These are phyloP conservation scores for Aphidius ervi DNA, from an alignment of 1,140 invertebrate genomes.

Conservation along the genomic window DNA sequence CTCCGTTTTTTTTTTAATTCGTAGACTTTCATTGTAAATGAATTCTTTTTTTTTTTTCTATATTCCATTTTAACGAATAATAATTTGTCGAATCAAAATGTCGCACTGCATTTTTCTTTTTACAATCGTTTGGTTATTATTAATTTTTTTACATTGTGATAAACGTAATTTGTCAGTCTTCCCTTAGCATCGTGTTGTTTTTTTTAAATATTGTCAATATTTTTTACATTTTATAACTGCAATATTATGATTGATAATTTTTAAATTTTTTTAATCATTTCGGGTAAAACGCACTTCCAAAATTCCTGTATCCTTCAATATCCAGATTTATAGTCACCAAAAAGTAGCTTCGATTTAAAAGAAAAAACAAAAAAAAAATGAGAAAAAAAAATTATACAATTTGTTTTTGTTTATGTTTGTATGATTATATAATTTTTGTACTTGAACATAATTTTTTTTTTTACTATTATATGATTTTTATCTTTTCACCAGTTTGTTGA, in stretches of 20 bases:
- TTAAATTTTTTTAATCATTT: neutral
- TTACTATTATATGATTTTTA: constrained; percentile 30
- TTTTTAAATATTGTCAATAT: constrained; percentile 2
- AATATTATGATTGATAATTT: neutral
- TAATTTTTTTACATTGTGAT: constrained; percentile 19
- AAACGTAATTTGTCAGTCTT: constrained; percentile 8
- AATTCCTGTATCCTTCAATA: too few relatives aligned
- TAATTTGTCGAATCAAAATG: neutral
- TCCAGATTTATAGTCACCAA: too few relatives aligned
- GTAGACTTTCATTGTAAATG: neutral
- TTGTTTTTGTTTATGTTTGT: constrained; percentile 15
- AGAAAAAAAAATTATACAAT: too few relatives aligned
- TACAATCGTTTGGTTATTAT: constrained; percentile 2
- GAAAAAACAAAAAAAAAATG: too few relatives aligned
- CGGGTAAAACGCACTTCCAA: neutral
- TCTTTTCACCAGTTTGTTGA: constrained; percentile 47
- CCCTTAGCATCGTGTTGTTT: too few relatives aligned
- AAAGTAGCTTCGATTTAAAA: too few relatives aligned
- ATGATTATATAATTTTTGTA: constrained; percentile 33
- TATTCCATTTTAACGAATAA: too few relatives aligned
- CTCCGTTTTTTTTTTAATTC: neutral
- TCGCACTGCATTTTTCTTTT: constrained; percentile 25
- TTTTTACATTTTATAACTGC: neutral
- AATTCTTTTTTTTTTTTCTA: neutral
- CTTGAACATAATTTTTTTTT: constrained; percentile 18